phyloP scores from a whole-genome alignment of 2,888 invertebrate species.

The Yponomeuta evonymella region DNA sequence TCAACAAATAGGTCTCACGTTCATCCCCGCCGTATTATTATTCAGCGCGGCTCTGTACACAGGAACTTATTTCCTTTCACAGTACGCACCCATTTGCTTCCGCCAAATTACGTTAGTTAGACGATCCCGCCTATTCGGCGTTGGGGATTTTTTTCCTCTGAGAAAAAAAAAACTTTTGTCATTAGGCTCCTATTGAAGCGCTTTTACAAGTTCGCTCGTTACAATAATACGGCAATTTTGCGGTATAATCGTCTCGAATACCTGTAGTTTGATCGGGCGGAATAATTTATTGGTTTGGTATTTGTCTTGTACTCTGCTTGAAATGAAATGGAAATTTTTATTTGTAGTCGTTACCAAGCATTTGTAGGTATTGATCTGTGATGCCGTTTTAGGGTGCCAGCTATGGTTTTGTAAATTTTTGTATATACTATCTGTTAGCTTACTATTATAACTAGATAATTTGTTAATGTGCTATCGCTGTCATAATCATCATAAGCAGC shows the following conservation, averaged over 20 bases:
- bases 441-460: too few relatives aligned
- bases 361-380: not conserved
- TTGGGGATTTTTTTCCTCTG: conserved; percentile 31
- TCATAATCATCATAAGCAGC: too few relatives aligned
- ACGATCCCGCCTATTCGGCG: conserved; percentile 37
- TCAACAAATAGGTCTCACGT: conserved; percentile 30
- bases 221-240: conserved; percentile 8
- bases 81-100: conserved; percentile 21
- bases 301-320: not conserved
- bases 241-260: not conserved
- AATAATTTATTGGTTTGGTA: not conserved
- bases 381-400: too few relatives aligned
- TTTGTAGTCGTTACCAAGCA: not conserved
- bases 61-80: conserved; percentile 35
- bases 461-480: too few relatives aligned
- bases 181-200: conserved; percentile 30
- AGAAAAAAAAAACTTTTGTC: conserved; percentile 40
- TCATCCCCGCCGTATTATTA: conserved; percentile 31
- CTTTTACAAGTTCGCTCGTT: conserved; percentile 15
- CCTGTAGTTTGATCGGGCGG: not conserved
- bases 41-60: conserved; percentile 31
- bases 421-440: too few relatives aligned
- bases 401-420: too few relatives aligned
- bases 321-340: too few relatives aligned
- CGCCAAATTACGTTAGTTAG: conserved; percentile 34